These are phyloP conservation scores for Chaenodraco wilsoni DNA, from an alignment of 2,797 vertebrate species.

Conservation along the genomic window DNA sequence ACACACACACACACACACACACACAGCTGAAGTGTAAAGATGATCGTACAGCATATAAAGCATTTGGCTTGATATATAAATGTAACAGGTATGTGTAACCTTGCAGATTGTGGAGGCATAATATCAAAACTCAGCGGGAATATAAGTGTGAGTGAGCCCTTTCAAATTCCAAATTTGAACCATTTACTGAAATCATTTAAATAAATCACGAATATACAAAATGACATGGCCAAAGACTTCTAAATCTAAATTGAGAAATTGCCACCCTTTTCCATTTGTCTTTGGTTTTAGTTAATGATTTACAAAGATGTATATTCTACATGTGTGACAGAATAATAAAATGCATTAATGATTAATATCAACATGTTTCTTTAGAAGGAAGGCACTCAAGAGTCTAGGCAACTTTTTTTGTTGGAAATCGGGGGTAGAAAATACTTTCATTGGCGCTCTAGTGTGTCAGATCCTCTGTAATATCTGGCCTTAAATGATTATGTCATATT, in stretches of 20 bases:
- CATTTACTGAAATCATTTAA: not conserved
- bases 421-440: not conserved
- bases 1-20: conserved; percentile 4
- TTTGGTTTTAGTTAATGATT: not conserved
- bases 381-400: not conserved
- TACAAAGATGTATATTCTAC: conserved; percentile 3
- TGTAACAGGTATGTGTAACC: conserved; percentile 31
- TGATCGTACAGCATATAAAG: conserved; percentile 36
- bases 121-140: not conserved
- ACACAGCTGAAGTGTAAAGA: conserved; percentile 44
- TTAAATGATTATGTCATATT: not conserved
- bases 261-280: not conserved
- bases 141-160: not conserved
- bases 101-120: conserved; percentile 22
- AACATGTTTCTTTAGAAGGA: not conserved
- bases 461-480: not conserved
- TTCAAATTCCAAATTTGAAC: not conserved
- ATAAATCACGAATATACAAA: conserved; percentile 2
- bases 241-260: not conserved
- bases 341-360: conserved; percentile 1
- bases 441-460: not conserved
- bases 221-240: not conserved
- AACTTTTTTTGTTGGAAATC: not conserved
- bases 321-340: not conserved
- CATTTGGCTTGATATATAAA: conserved; percentile 27